phyloP scores from a whole-genome alignment of 2,113 vertebrate genomes.

The Noctilio leporinus region DNA sequence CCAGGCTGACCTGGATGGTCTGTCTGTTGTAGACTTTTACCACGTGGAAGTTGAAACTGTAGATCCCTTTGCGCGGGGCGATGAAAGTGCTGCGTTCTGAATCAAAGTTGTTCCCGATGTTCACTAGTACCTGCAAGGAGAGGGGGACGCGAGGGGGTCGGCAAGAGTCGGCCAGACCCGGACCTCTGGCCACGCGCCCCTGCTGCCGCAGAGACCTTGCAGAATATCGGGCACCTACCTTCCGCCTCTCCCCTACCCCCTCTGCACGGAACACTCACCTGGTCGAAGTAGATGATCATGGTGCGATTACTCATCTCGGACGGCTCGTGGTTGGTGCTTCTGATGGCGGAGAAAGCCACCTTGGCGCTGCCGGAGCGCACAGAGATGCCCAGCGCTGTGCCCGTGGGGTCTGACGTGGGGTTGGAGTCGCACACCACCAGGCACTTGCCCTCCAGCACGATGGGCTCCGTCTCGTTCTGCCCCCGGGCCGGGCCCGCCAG shows the following conservation, averaged over 20 bases:
- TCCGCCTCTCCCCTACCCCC: neutral
- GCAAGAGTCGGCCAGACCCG: neutral
- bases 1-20: conserved; percentile 92
- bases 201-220: conserved; percentile 14
- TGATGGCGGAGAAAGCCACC: conserved; percentile 94
- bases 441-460: conserved; percentile 95
- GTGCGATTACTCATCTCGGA: conserved; percentile 99
- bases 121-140: conserved; percentile 89
- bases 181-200: neutral
- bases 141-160: neutral
- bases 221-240: neutral
- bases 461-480: conserved; percentile 96
- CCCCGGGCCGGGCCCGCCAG: conserved; percentile 82
- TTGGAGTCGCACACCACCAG: conserved; percentile 97
- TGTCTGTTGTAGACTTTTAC: conserved; percentile 99
- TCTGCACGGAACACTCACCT: conserved; percentile 77
- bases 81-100: conserved; percentile 96
- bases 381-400: conserved; percentile 94
- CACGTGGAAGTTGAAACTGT: conserved; percentile 99
- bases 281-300: conserved; percentile 97
- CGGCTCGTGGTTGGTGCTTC: conserved; percentile 98
- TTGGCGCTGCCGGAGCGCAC: conserved; percentile 96
- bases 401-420: conserved; percentile 92
- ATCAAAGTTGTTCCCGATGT: conserved; percentile 94
- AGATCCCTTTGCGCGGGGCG: conserved; percentile 96